A percentile compares a stretch with the other conserved stretches of the same genome.
Conservation (phyloP, 2,888 invertebrate genomes). For the Callosobruchus maculatus region DNA sequence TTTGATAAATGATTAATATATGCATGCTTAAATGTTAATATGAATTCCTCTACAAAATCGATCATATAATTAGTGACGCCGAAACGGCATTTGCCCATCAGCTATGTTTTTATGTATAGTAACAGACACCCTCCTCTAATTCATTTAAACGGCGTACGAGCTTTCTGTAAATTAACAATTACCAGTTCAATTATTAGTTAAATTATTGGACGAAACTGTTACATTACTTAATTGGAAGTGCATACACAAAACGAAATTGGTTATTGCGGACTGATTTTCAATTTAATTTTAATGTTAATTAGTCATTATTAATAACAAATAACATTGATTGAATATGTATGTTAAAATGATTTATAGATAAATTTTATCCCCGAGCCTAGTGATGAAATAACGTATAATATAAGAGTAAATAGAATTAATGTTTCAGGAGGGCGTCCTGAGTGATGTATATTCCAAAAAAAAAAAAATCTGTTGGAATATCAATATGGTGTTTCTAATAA, state of each 20-base stretch:
- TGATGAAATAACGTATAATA: background rate
- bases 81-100: background rate
- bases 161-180: slow-evolving; percentile 1
- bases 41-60: background rate
- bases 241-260: slow-evolving; percentile 1
- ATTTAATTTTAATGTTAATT: slow-evolving; percentile 4
- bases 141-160: background rate
- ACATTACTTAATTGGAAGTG: slow-evolving; percentile 5
- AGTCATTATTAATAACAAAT: background rate
- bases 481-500: too few relatives aligned
- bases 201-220: slow-evolving; percentile 1
- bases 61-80: background rate
- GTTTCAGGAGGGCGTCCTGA: too few relatives aligned
- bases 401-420: too few relatives aligned
- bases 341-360: background rate
- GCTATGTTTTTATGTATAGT: background rate
- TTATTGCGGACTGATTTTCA: slow-evolving; percentile 3
- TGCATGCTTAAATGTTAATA: background rate
- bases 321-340: background rate
- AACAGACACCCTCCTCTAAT: background rate
- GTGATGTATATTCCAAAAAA: too few relatives aligned
- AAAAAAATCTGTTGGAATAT: too few relatives aligned
- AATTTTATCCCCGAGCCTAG: background rate
- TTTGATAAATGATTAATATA: background rate
- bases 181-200: slow-evolving; percentile 1